Base-by-base conservation (phyloP, 2,113 vertebrate species). In the Ivindomyrus marchei region DNA sequence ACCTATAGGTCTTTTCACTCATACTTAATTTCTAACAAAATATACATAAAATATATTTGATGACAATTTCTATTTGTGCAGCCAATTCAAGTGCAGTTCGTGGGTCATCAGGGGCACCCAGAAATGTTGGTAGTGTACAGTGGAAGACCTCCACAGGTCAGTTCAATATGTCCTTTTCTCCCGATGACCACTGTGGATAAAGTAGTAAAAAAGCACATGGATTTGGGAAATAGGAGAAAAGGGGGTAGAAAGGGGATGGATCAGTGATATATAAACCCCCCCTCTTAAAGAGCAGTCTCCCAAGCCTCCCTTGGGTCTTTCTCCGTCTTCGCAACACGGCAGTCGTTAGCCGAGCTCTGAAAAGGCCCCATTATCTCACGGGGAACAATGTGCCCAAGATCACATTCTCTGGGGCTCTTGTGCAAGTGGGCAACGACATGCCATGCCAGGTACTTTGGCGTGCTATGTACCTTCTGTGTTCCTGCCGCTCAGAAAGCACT, bases 211-310 rank as follows among this genome's bases (percentile, higher is more conserved):
- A 36, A 74, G 88, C 47, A 92, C 91, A 91, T 87, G 85, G 89
- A 80, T 46, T 53, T 8, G 42, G 88, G 42, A 50, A 88, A 93
- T 88, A 91, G 92, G 91, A 93, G 91, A 88, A 31, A 84, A 90
- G 90, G 91, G 56, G 89, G 74, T 42, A 31, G 92, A 89, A 90
- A 91, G 91, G 88, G 92, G 91, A 92, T 90, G 88, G 91, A 89
- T 90, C 91, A 91, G 92, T 87, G 90, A 92, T 93, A 91, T 53
- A 58, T 93, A 93, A 92, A 94, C 93, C 93, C 93, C 89, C 89
- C 62, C 77, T 53, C 92, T 96, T 96, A 95, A 96, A 96, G 94
- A 95, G 93, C 94, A 94, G 94, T 94, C 95, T 96, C 95, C 94
- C 94, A 96, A 93, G 92, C 91, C 93, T 96, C 95, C 95, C 96